These are phyloP conservation scores for Aleiodes alternator DNA, from an alignment of 2,888 invertebrate species.

Conservation along the genomic window DNA sequence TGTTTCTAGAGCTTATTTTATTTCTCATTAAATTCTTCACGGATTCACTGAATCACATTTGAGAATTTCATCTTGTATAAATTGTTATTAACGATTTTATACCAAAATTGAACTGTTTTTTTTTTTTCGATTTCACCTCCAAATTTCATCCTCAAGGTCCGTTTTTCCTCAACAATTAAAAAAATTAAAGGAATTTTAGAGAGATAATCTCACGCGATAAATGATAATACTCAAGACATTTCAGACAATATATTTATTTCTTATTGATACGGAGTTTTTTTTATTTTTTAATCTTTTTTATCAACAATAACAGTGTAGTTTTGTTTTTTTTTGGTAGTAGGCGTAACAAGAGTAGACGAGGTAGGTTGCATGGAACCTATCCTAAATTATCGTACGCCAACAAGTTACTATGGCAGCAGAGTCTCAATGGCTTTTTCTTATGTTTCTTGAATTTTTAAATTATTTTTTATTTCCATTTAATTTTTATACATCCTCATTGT, in stretches of 20 bases:
- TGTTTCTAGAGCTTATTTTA: too few relatives aligned
- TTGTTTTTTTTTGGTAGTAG: constrained; percentile 62
- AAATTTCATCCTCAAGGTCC: too few relatives aligned
- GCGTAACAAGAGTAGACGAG: constrained; percentile 74
- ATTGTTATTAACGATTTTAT: too few relatives aligned
- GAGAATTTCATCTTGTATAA: too few relatives aligned
- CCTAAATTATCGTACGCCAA: constrained; percentile 72
- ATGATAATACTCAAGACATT: constrained; percentile 49
- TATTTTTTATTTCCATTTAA: background rate
- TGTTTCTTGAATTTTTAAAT: constrained; percentile 31
- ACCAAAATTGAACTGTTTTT: too few relatives aligned
- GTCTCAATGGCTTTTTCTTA: constrained; percentile 47
- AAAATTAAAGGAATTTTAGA: too few relatives aligned
- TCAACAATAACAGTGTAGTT: constrained; percentile 75
- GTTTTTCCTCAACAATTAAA: too few relatives aligned
- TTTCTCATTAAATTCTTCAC: too few relatives aligned
- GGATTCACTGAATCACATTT: too few relatives aligned
- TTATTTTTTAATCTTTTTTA: constrained; percentile 57
- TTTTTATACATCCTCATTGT: background rate
- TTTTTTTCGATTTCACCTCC: too few relatives aligned
- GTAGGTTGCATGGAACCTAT: constrained; percentile 73
- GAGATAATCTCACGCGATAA: background rate
- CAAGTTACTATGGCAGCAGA: constrained; percentile 62
- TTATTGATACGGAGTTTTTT: constrained; percentile 74
- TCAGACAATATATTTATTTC: constrained; percentile 75